Evolutionary conservation across 2,888 invertebrate species (phyloP).

Genomic region (Drosophila acutilabella): DNA sequence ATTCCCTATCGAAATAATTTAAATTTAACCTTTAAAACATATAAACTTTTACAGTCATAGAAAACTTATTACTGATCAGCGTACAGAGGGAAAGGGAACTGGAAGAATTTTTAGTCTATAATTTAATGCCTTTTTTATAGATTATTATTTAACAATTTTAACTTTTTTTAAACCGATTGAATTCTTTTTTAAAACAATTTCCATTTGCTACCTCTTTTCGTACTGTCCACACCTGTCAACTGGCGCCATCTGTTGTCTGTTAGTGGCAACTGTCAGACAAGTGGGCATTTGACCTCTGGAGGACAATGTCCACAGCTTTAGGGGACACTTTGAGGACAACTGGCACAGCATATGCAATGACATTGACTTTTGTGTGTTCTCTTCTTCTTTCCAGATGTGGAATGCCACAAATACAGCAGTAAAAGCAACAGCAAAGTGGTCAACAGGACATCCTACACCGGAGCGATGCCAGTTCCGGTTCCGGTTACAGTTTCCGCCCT

Average conservation of each 20-base stretch:
- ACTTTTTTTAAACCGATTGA: too few species aligned
- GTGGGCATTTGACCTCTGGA: conserved; percentile 39
- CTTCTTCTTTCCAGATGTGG: conserved; percentile 59
- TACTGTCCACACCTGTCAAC: not conserved
- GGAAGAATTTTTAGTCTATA: too few species aligned
- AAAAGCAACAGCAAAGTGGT: conserved; percentile 59
- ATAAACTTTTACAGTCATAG: too few species aligned
- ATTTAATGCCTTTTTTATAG: too few species aligned
- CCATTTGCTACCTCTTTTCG: too few species aligned
- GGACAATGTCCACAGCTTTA: not conserved
- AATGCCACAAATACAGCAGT: conserved; percentile 67
- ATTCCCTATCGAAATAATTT: not conserved
- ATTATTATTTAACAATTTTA: too few species aligned
- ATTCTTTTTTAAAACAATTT: too few species aligned
- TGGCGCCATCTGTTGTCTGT: conserved; percentile 28
- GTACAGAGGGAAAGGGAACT: not conserved
- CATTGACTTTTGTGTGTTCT: conserved; percentile 25
- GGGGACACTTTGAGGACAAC: conserved; percentile 75
- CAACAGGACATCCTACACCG: not conserved
- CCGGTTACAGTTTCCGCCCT: conserved; percentile 23
- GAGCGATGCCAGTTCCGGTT: conserved; percentile 13
- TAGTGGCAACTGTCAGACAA: conserved; percentile 21
- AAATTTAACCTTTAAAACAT: too few species aligned
- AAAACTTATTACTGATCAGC: not conserved
- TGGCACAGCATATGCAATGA: conserved; percentile 64